Base-by-base conservation (phyloP, 2,888 invertebrate genomes). In the Phlogophora meticulosa region DNA sequence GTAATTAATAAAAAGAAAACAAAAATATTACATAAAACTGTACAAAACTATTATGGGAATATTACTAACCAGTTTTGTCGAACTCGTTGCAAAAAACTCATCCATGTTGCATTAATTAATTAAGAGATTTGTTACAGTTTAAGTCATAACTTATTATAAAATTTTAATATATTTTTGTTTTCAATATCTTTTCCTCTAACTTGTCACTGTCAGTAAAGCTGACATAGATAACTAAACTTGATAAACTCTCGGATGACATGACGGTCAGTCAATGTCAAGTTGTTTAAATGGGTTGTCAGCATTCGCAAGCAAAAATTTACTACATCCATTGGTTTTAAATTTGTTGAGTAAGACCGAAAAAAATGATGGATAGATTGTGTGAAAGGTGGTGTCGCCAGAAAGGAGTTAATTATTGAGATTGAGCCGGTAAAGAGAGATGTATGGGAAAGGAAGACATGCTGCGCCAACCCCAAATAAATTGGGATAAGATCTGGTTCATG, bases 51-150 rank as follows among this genome's bases (percentile, higher is more conserved):
- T 24, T 59, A 11, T 7, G 4, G 7, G 43, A 48, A 34, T 43
- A 48, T 60, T 64, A 78, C 82, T 7, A 68, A 80, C 80, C 80
- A 81, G 65, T 53, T 61, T 73, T 17, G 71, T 51, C 15, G 63
- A 15, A 42, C 65, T 60, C 9, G 66, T 51, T 17, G 38, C 32
- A 2, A 81, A 60, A 53, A 67, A 76, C 10, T 72, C 80, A 49
- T 81, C 73, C 80, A 81, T 82, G 4, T 15, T 57, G 36, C n/a
- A 36, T 0, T 13, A 24, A 2, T 48, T 1, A 45, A 34, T 42
- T 34, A 58, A 20, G 13, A 1, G 28, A n/a, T 4, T 17, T 2
- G 1, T 10, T 20, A 10, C 15, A 2, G 4, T 57, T 69, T 38
- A 32, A 36, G 3, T 53, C 43, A 46, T 17, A 38, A 46, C 11